These are phyloP conservation scores for Epinephelus moara DNA, from an alignment of 2,113 vertebrate species.

Conservation along the genomic window DNA sequence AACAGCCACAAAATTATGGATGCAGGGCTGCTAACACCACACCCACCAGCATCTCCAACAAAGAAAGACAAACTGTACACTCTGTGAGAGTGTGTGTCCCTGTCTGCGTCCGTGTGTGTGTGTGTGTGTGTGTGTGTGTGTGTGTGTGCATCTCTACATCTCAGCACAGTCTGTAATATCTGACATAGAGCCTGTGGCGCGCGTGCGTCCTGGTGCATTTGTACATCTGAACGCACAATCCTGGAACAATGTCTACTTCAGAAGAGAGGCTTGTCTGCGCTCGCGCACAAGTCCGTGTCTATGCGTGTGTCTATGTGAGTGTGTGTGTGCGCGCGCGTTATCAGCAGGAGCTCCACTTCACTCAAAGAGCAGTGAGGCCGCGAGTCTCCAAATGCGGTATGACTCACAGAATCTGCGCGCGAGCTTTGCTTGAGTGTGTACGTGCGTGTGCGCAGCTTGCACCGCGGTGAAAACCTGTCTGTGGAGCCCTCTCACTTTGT, in stretches of 20 bases:
- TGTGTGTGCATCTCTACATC: conserved; percentile 8
- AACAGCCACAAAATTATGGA: background rate
- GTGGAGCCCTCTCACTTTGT: background rate
- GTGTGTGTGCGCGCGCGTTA: background rate
- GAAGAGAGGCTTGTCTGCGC: background rate
- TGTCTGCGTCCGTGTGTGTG: conserved; percentile 8
- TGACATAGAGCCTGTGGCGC: background rate
- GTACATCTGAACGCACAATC: background rate
- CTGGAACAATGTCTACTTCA: conserved; percentile 19
- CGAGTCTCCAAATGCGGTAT: conserved; percentile 63
- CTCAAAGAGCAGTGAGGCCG: conserved; percentile 42
- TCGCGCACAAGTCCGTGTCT: background rate
- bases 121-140: background rate
- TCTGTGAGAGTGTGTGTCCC: conserved; percentile 4
- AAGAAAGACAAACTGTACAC: conserved; percentile 1
- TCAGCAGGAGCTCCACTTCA: conserved; percentile 65
- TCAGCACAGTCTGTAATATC: background rate
- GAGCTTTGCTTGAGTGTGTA: conserved; percentile 9
- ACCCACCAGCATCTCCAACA: conserved; percentile 20
- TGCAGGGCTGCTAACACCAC: conserved; percentile 26
- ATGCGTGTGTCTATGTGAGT: too few species aligned
- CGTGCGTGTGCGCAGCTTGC: conserved; percentile 15
- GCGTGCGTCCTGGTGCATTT: background rate
- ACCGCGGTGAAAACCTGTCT: conserved; percentile 25
- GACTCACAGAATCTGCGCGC: conserved; percentile 66